Evolutionary conservation across 2,888 invertebrate genomes (phyloP), one percentile per base, ranked within the genome.

Genomic region (Sabatieria punctata): DNA sequence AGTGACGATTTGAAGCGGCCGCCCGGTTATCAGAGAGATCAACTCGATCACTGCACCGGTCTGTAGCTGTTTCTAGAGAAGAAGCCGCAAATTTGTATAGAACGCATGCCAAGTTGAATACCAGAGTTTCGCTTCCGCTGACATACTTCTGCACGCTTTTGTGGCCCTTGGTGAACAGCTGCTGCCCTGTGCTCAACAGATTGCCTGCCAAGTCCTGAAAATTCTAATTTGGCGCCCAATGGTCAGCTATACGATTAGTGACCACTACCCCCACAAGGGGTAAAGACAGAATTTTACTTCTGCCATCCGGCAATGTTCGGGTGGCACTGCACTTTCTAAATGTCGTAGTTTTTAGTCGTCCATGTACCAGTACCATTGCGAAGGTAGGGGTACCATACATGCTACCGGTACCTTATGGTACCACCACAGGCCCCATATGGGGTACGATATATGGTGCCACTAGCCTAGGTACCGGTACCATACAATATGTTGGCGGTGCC

Each of bases 1-100:
- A 46, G 49, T 49, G n/a, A 65, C 54, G 36, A 66, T 61, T 54
- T 65, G 58, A 24, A 66, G 45, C 2, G 25, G 11, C 3, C 26
- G 24, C 2, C 41, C 41, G 4, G 41, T 25, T 3, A 26, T 26
- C 4, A 18, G 23, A 21, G 41, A 41, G 8, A 41, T 18, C 24
- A 41, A 19, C 24, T 41, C 26, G 2, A 41, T 18, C 4, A 6
- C 15, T 2, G 11, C n/a, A 26, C 26, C 26, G 26, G 18, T 41
- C 15, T 30, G 30, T 15, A 30, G 15, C 8, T 30, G 30, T 15
- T 30, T 30, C 30, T 30, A 30, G 15, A 30, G 15, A 11, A 30
- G 8, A 11, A 8, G 15, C 8, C 8, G 30, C 30, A 30, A 8
- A 15, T 30, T 11, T 15, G 30, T 30, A 30, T 30, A 15, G 8